Conservation (phyloP, 2,797 vertebrate genomes). For the Paguma larvata region DNA sequence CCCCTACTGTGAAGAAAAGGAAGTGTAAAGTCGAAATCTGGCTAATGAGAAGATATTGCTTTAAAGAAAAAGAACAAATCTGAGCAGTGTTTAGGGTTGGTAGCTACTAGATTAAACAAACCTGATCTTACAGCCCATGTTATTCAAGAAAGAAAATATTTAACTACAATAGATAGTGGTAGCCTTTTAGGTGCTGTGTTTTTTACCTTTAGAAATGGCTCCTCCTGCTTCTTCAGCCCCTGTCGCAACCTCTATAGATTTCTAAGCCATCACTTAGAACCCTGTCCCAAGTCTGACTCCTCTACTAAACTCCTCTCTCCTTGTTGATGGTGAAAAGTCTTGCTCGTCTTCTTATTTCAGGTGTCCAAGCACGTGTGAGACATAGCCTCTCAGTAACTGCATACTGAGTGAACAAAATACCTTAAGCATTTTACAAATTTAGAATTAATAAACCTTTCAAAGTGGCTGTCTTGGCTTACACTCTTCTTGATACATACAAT, state of each 20-base stretch:
- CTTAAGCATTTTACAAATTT: neutral
- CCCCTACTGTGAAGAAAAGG: neutral
- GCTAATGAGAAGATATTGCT: neutral
- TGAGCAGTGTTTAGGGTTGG: neutral
- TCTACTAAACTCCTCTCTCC: too few relatives aligned
- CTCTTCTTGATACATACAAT: neutral
- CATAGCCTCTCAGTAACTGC: neutral
- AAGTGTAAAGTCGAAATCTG: neutral
- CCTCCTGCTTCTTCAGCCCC: too few relatives aligned
- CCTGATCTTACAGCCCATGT: neutral
- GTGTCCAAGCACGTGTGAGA: fast-evolving
- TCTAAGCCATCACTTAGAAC: neutral
- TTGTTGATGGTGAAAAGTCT: fast-evolving
- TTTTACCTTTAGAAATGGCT: neutral
- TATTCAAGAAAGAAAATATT: conserved; percentile 1
- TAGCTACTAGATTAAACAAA: neutral
- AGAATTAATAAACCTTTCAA: neutral
- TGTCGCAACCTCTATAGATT: neutral
- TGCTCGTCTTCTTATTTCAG: neutral
- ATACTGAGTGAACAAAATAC: neutral
- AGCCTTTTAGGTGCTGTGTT: neutral
- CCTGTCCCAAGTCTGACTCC: neutral
- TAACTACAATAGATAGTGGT: neutral
- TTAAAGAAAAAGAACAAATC: neutral
- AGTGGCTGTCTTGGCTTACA: neutral